Percentiles rank a stretch among this genome's conserved stretches.
Evolutionary conservation across 37 sponge, comb jelly and placozoan species (phyloP).

Genomic region (Halichondria panicea): DNA sequence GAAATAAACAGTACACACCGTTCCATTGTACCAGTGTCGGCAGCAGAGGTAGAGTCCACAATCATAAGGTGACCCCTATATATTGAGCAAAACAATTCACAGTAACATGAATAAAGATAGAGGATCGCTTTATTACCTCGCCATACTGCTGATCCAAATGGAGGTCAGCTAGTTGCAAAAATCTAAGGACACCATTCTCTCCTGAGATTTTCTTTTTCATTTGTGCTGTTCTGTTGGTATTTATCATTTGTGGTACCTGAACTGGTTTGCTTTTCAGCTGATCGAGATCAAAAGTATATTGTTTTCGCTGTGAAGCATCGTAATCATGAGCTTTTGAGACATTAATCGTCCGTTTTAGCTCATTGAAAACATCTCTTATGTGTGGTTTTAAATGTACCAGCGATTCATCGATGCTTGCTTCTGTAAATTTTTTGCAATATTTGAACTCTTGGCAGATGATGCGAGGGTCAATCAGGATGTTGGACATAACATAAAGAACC

Average conservation of each 20-base stretch:
- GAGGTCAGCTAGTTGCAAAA: slow-evolving; percentile 73
- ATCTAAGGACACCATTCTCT: slow-evolving; percentile 32
- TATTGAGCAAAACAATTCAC: background rate
- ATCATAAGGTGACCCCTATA: slow-evolving; percentile 55
- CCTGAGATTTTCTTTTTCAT: no score
- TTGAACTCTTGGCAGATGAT: slow-evolving; percentile 29
- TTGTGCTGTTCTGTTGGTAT: background rate
- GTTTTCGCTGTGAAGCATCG: no score
- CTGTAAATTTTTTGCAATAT: slow-evolving; percentile 6
- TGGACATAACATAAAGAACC: slow-evolving; percentile 45
- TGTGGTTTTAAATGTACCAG: no score
- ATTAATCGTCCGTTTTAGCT: no score
- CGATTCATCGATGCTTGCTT: no score
- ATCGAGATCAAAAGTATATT: no score
- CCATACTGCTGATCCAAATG: slow-evolving; percentile 68
- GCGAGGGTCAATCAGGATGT: slow-evolving; percentile 20
- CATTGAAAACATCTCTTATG: no score
- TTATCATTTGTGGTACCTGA: background rate
- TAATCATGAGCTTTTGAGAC: no score
- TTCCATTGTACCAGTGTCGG: slow-evolving; percentile 53
- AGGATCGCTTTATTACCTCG: slow-evolving; percentile 5
- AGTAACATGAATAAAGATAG: background rate
- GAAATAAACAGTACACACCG: slow-evolving; percentile 17
- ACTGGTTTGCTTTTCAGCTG: no score
- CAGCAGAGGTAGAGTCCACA: slow-evolving; percentile 70